These are phyloP conservation scores for Pongo pygmaeus DNA, from an alignment of 2,113 vertebrate genomes.

Conservation along the genomic window DNA sequence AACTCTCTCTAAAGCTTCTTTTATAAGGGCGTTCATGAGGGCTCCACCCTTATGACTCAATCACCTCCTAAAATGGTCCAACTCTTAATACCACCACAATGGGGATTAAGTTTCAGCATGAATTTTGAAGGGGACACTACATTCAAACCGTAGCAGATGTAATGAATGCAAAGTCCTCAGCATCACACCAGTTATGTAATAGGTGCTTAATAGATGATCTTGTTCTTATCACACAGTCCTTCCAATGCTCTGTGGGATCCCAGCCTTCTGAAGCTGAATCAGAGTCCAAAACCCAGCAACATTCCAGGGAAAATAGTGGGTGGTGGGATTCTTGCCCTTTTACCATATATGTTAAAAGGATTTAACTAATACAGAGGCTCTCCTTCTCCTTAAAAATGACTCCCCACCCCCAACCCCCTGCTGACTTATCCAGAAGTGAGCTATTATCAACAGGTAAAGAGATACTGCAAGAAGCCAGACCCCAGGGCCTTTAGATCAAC, in stretches of 20 bases:
- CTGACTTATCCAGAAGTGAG: not conserved
- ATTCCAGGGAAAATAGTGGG: not conserved
- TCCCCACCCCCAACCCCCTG: no score
- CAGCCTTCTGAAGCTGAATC: not conserved
- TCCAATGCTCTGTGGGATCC: not conserved
- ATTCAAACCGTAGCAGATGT: not conserved
- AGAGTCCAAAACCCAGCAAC: not conserved
- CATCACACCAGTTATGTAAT: no score
- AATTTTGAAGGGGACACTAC: not conserved
- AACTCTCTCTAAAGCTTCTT: not conserved
- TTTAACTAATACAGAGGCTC: not conserved
- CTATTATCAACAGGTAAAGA: not conserved
- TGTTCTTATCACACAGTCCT: not conserved
- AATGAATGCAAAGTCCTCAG: not conserved
- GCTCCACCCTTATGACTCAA: not conserved
- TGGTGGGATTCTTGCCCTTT: not conserved
- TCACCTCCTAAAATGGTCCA: not conserved
- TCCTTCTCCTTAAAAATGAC: not conserved
- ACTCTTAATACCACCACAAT: not conserved
- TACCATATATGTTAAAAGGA: not conserved
- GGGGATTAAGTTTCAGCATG: not conserved
- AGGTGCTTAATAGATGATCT: not conserved
- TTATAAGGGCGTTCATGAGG: not conserved
- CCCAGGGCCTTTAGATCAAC: not conserved
- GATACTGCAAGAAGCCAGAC: not conserved